These are phyloP conservation scores for Myodes glareolus DNA, from an alignment of 2,113 vertebrate genomes.

Conservation along the genomic window DNA sequence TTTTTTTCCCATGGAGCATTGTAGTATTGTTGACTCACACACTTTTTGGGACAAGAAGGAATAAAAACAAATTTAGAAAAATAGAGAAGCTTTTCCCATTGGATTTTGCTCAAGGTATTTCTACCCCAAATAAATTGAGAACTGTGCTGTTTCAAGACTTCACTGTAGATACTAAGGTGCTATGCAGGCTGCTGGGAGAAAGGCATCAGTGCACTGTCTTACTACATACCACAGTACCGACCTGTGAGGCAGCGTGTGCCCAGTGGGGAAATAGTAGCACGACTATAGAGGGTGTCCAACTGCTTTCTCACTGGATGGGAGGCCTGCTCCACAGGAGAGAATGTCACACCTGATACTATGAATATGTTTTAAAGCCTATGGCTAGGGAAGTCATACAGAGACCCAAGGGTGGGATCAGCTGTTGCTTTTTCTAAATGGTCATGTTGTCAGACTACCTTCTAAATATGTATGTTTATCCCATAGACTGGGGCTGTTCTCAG, in stretches of 20 bases:
- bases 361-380: neutral
- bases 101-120: constrained; percentile 89
- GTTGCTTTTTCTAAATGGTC: neutral
- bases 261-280: neutral
- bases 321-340: neutral
- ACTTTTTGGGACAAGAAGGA: neutral
- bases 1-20: neutral
- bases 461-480: neutral
- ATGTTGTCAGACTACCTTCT: neutral
- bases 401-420: neutral
- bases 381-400: neutral
- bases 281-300: neutral
- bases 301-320: neutral
- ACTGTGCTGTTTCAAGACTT: constrained; percentile 66
- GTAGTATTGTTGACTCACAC: neutral
- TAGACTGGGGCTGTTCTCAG: no score
- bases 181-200: neutral
- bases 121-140: constrained; percentile 86
- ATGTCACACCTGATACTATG: neutral
- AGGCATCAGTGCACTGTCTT: neutral
- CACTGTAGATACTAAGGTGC: neutral
- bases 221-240: neutral
- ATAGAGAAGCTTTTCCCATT: constrained; percentile 89
- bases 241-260: neutral
- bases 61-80: neutral